Evolutionary conservation across 2,888 invertebrate species (phyloP).

Genomic region (Agapostemon virescens): DNA sequence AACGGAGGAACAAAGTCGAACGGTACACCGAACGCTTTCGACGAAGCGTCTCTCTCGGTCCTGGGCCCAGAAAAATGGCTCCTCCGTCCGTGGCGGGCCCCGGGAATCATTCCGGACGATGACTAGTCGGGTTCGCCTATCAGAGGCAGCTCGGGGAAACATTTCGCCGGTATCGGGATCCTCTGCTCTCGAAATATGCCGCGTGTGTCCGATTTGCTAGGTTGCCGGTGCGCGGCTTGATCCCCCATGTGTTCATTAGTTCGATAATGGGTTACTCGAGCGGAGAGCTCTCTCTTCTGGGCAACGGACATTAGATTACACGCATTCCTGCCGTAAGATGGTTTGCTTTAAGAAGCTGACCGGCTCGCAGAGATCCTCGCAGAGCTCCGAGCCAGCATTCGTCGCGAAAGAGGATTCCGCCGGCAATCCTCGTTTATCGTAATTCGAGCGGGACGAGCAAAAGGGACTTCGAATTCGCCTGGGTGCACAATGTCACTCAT

Average conservation of each 20-base stretch:
- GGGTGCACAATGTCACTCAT: constrained; percentile 47
- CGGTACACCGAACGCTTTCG: constrained; percentile 17
- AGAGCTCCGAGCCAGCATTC: constrained; percentile 12
- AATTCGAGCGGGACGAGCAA: constrained; percentile 44
- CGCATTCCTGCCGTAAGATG: constrained; percentile 47
- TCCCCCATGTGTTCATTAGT: constrained; percentile 46
- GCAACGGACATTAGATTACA: constrained; percentile 52
- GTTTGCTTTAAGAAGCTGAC: not conserved
- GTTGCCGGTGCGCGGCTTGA: constrained; percentile 19
- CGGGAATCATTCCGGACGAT: constrained; percentile 36
- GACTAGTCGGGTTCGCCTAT: constrained; percentile 4
- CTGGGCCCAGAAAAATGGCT: not conserved
- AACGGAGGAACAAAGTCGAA: constrained; percentile 52
- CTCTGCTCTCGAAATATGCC: constrained; percentile 22
- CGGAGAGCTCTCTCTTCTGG: constrained; percentile 23
- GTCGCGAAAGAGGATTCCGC: constrained; percentile 32
- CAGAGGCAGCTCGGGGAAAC: constrained; percentile 10
- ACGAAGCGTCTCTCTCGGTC: not conserved
- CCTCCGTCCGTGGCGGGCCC: not conserved
- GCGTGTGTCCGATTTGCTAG: not conserved
- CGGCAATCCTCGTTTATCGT: constrained; percentile 48
- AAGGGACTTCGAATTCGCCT: constrained; percentile 31
- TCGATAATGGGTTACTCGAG: constrained; percentile 51
- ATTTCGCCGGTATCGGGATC: constrained; percentile 33
- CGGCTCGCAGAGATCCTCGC: too few species aligned